Evolutionary conservation across 1,140 invertebrate species (phyloP).

Genomic region (Apis mellifera): Amel_HAv3.1 CM009935.2:11429001-11429500

Average conservation of each 20-base stretch:
- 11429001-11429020: neutral
- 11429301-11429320: neutral
- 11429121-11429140: neutral
- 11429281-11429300: neutral
- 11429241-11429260: conserved; percentile 28
- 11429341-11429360: conserved; percentile 75
- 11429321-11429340: conserved; percentile 19
- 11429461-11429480: conserved; percentile 60
- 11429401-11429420: conserved; percentile 72
- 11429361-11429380: conserved; percentile 75
- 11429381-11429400: conserved; percentile 76
- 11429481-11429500: conserved; percentile 52
- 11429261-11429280: conserved; percentile 13
- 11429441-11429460: conserved; percentile 73
- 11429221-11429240: conserved; percentile 22
- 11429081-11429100: conserved; percentile 21
- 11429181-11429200: conserved; percentile 63
- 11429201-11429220: conserved; percentile 76
- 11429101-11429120: neutral
- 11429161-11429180: conserved; percentile 65
- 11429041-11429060: neutral
- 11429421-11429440: conserved; percentile 75
- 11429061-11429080: neutral
- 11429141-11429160: neutral
- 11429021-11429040: neutral